A percentile compares a stretch with the other conserved stretches of the same genome.
Evolutionary conservation across 1,140 invertebrate genomes (phyloP).

Genomic region (Bombus sibiricus): DNA sequence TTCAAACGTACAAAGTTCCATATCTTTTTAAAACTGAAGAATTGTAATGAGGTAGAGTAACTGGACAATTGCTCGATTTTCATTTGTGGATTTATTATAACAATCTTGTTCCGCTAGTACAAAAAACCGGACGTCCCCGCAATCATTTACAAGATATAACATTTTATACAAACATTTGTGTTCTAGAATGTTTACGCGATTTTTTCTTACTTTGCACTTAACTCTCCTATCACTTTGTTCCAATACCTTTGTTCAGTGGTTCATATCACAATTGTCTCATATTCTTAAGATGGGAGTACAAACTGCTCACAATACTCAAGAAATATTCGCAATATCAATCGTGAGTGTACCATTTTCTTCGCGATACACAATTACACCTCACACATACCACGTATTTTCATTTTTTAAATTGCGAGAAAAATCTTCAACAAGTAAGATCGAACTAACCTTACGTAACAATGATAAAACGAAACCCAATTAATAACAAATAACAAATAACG

Average conservation of each 20-base stretch:
- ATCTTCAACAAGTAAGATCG: neutral
- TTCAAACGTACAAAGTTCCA: neutral
- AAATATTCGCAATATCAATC: neutral
- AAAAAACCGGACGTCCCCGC: slow-evolving; percentile 51
- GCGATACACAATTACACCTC: slow-evolving; percentile 15
- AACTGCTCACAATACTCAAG: neutral
- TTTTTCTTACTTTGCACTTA: neutral
- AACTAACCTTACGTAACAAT: neutral
- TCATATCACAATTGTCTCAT: slow-evolving; percentile 21
- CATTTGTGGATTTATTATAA: slow-evolving; percentile 59
- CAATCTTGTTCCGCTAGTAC: slow-evolving; percentile 51
- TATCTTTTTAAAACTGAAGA: neutral
- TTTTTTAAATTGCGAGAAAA: neutral
- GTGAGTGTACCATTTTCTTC: neutral
- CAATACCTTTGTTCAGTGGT: neutral
- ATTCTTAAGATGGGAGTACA: slow-evolving; percentile 15
- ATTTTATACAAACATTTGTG: slow-evolving; percentile 37
- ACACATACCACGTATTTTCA: neutral
- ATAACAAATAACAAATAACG: neutral
- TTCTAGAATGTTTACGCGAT: slow-evolving; percentile 25
- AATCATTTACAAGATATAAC: slow-evolving; percentile 53
- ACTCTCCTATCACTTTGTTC: neutral
- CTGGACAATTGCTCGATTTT: neutral
- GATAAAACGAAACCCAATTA: neutral
- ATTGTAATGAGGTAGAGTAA: neutral